phyloP scores from a whole-genome alignment of 1,140 invertebrate species.

The Galendromus occidentalis region DNA sequence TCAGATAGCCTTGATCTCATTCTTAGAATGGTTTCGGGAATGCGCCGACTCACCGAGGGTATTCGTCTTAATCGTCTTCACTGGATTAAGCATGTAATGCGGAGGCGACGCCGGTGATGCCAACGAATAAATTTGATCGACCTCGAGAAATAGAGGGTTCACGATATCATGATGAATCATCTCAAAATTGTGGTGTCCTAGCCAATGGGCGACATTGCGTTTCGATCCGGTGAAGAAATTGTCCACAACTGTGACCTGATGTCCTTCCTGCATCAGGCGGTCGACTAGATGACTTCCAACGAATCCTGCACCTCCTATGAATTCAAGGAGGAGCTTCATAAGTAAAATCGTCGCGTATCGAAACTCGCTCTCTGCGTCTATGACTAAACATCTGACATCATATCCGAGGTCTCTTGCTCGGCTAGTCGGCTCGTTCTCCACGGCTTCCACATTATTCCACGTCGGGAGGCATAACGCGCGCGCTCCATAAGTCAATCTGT shows the following conservation, averaged over 20 bases:
- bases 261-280: constrained; percentile 77
- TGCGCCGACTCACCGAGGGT: constrained; percentile 56
- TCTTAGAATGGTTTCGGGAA: no score
- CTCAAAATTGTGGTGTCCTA: constrained; percentile 97
- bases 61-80: constrained; percentile 99
- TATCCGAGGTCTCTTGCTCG: no score
- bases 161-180: constrained; percentile 97
- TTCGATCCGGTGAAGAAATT: constrained; percentile 97
- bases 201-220: constrained; percentile 93
- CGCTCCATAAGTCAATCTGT: no score
- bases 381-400: no score
- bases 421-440: no score
- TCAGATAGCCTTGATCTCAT: no score
- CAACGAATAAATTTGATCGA: constrained; percentile 97
- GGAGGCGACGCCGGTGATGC: constrained; percentile 95
- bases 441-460: no score
- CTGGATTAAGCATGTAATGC: constrained; percentile 99
- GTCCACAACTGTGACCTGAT: constrained; percentile 93
- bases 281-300: constrained; percentile 96
- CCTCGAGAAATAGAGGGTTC: constrained; percentile 90
- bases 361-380: no score
- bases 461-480: no score
- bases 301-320: constrained; percentile 95
- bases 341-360: no score
- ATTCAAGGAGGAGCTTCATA: not conserved